Percentiles rank a stretch among this genome's conserved stretches.
These are phyloP conservation scores for Merodon equestris DNA, from an alignment of 2,888 invertebrate genomes.

Conservation along the genomic window DNA sequence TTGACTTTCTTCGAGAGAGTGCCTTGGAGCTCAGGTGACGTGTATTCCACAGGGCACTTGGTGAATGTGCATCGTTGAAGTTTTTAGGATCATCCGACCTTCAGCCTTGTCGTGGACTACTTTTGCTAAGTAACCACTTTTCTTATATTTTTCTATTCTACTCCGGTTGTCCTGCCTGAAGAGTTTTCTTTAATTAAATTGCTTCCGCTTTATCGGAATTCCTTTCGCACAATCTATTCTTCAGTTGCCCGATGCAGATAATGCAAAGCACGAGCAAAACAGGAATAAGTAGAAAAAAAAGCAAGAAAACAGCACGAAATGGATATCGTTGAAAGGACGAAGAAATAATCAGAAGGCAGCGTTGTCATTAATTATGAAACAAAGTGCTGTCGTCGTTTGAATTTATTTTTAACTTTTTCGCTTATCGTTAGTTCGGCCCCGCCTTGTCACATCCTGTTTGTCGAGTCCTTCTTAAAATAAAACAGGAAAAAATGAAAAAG, in stretches of 20 bases:
- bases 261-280: conserved; percentile 2
- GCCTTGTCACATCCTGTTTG: not conserved
- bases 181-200: conserved; percentile 38
- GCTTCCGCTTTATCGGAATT: conserved; percentile 42
- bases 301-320: conserved; percentile 5
- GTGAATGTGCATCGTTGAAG: too few relatives aligned
- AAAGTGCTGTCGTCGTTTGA: conserved; percentile 47
- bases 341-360: conserved; percentile 11
- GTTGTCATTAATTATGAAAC: conserved; percentile 58
- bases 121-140: conserved; percentile 2
- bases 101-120: too few relatives aligned
- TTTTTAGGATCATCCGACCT: not conserved
- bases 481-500: not conserved
- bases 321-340: not conserved
- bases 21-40: not conserved
- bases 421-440: not conserved
- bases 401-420: conserved; percentile 24
- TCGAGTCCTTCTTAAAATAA: conserved; percentile 3
- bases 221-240: conserved; percentile 7
- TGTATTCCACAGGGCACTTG: too few relatives aligned
- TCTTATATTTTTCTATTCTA: conserved; percentile 1
- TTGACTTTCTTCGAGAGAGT: not conserved
- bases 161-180: not conserved
- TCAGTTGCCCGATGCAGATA: conserved; percentile 12
- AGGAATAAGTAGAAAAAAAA: not conserved